Conservation (phyloP, 2,888 invertebrate genomes). For the Lasioglossum morio region DNA sequence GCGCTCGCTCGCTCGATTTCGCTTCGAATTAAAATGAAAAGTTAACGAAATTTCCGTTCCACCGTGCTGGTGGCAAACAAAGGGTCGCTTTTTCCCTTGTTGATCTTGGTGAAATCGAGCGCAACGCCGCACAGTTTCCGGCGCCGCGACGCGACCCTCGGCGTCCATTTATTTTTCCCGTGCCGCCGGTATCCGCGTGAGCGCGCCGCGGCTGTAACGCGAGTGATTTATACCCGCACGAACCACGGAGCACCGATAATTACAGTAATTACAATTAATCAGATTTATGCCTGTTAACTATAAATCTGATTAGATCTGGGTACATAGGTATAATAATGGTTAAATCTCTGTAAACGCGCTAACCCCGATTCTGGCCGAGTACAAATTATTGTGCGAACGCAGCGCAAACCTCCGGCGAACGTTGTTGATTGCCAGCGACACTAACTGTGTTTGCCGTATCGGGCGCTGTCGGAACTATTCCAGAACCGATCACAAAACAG, state of each 20-base stretch:
- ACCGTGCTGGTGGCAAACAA: background rate
- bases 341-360: slow-evolving; percentile 63
- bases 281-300: slow-evolving; percentile 70
- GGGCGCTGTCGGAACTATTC: background rate
- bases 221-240: slow-evolving; percentile 47
- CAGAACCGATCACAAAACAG: background rate
- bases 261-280: slow-evolving; percentile 69
- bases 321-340: slow-evolving; percentile 59
- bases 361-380: slow-evolving; percentile 42
- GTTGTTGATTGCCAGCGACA: slow-evolving; percentile 42
- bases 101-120: background rate
- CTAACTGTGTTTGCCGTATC: slow-evolving; percentile 20
- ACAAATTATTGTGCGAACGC: slow-evolving; percentile 53
- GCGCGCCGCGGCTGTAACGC: slow-evolving; percentile 13
- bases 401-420: slow-evolving; percentile 29
- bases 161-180: slow-evolving; percentile 49
- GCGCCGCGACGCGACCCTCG: background rate
- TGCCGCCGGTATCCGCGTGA: background rate
- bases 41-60: background rate
- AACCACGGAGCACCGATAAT: slow-evolving; percentile 63
- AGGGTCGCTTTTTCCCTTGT: background rate
- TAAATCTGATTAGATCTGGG: slow-evolving; percentile 68
- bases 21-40: background rate
- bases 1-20: background rate
- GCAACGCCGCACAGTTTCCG: background rate